A percentile compares a stretch with the other conserved stretches of the same genome.
phyloP scores from a whole-genome alignment of 2,888 invertebrate species.

The Lycocerus yunnanus region DNA sequence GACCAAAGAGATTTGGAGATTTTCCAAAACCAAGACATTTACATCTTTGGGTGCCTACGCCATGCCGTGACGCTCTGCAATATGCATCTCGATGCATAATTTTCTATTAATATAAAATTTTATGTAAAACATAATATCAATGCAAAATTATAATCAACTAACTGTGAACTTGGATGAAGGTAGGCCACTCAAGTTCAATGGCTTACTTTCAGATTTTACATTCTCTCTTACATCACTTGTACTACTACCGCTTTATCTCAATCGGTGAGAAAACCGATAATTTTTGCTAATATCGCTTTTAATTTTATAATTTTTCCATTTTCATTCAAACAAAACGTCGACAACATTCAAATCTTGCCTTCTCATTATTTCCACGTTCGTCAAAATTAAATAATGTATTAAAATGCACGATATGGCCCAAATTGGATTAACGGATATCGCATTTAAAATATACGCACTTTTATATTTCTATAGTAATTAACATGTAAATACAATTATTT shows the following conservation, averaged over 20 bases:
- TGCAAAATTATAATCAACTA: constrained; percentile 33
- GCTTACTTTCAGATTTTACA: constrained; percentile 56
- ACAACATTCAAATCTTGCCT: not conserved
- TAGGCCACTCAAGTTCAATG: constrained; percentile 55
- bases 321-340: not conserved
- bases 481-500: constrained; percentile 10
- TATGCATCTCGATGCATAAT: not conserved
- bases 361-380: not conserved
- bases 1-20: too few relatives aligned
- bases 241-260: constrained; percentile 34
- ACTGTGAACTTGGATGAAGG: constrained; percentile 55
- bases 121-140: not conserved
- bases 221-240: constrained; percentile 56
- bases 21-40: too few relatives aligned
- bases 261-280: constrained; percentile 6
- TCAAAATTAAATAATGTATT: not conserved
- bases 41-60: not conserved
- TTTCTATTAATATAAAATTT: not conserved
- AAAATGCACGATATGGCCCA: not conserved
- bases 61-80: not conserved
- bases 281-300: constrained; percentile 7
- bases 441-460: not conserved
- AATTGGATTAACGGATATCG: not conserved
- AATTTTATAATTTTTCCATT: not conserved
- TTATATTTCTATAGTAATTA: constrained; percentile 10